phyloP scores from a whole-genome alignment of 2,113 vertebrate species.

The Condylura cristata region DNA sequence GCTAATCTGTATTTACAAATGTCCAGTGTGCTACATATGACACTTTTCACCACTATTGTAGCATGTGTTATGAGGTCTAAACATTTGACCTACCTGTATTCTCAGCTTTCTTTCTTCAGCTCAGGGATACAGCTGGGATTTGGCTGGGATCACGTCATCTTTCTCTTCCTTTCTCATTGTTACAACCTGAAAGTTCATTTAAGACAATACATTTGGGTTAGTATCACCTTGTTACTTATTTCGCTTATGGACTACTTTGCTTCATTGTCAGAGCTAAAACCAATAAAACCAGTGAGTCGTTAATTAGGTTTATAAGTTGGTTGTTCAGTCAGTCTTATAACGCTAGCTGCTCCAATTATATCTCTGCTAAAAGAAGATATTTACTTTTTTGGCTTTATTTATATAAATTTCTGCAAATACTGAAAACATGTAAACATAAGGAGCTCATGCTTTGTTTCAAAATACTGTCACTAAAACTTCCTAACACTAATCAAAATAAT shows the following conservation, averaged over 20 bases:
- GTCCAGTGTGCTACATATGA: no score
- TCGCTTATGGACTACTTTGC: background rate
- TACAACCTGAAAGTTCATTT: no score
- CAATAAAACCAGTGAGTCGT: background rate
- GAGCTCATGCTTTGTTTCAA: background rate
- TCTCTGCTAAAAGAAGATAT: background rate
- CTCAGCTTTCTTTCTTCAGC: no score
- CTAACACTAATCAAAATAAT: background rate
- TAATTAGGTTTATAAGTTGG: background rate
- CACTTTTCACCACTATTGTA: no score
- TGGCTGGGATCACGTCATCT: no score
- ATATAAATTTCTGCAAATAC: background rate
- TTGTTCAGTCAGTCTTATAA: background rate
- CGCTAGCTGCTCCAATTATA: background rate
- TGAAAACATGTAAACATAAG: background rate
- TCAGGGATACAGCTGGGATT: no score
- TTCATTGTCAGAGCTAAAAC: rapidly evolving
- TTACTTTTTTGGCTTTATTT: background rate
- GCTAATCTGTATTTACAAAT: no score
- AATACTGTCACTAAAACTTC: background rate
- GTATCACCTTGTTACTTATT: background rate
- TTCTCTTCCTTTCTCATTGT: no score
- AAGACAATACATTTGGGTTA: background rate
- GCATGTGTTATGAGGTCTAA: no score
- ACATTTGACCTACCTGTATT: no score